A percentile compares a stretch with the other conserved stretches of the same genome.
Evolutionary conservation across 2,888 invertebrate genomes (phyloP).

Genomic region (Tholera decimalis): DNA sequence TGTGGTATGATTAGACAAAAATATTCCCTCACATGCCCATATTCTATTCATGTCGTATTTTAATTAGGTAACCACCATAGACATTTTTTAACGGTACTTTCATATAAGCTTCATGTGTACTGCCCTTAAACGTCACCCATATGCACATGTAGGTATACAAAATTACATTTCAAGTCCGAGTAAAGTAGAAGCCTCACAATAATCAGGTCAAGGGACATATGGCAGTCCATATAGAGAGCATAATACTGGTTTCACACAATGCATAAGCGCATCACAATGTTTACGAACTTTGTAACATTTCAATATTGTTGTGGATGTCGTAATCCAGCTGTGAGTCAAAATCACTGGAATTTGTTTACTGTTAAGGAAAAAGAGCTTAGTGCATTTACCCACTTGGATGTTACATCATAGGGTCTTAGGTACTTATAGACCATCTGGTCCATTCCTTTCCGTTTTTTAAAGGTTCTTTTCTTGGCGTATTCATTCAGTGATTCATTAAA

Average conservation of each 20-base stretch:
- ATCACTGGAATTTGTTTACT: conserved; percentile 39
- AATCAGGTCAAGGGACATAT: conserved; percentile 67
- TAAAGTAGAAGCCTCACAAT: conserved; percentile 12
- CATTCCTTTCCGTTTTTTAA: background rate
- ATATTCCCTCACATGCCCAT: too few species aligned
- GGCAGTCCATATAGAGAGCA: conserved; percentile 61
- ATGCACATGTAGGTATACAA: background rate
- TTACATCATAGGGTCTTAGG: conserved; percentile 3
- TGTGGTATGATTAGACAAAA: too few species aligned
- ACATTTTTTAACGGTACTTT: too few species aligned
- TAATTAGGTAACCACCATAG: too few species aligned
- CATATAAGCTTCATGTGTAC: background rate
- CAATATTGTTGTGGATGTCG: conserved; percentile 40
- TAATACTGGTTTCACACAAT: conserved; percentile 58
- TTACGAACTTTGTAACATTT: conserved; percentile 36
- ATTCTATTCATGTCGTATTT: too few species aligned
- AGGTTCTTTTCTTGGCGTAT: background rate
- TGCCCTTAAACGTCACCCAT: background rate
- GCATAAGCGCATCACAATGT: conserved; percentile 50
- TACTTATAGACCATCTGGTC: background rate
- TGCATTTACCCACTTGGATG: background rate
- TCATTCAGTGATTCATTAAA: background rate
- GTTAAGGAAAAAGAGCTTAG: conserved; percentile 48
- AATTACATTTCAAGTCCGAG: conserved; percentile 5
- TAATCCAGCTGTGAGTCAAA: conserved; percentile 50